Base-by-base conservation (phyloP, 2,797 vertebrate species). In the Percopsis omiscomaycus region DNA sequence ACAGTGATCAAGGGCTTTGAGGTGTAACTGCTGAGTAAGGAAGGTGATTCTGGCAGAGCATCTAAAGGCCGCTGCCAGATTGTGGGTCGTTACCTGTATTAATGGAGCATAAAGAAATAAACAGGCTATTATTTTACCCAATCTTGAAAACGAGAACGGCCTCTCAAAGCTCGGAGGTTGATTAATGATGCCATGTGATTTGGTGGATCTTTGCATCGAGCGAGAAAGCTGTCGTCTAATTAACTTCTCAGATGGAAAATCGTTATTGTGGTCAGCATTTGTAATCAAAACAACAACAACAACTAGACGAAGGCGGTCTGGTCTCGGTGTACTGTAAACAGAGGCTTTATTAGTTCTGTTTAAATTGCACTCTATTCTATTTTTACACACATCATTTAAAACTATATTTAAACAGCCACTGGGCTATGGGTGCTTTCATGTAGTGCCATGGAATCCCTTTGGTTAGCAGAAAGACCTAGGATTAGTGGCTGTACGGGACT, bases 101-200 rank as follows among this genome's bases (percentile, higher is more conserved):
- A 87, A 88, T 86, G 82, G 85, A 53, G 79, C 78, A 61, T 82
- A 64, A 69, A 32, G 71, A 82, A 84, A 77, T 77, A 73, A 84
- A 83, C 77, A 77, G 81, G 59, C 64, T 79, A 83, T 77, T 80
- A 74, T 78, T 77, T 74, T 69, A 63, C 79, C 79, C 77, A 59
- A 77, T 77, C 84, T 88, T 76, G 88, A 83, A 1, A 80, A 69
- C 5, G 49, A 67, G 48, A 78, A 61, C 62, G 32, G 16, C 50
- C 22, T 49, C 27, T 52, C 59, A 42, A 52, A 73, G 72, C 64
- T 10, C 37, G 55, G 12, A 8, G 28, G 62, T 74, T 88, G 79
- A 87, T 83, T 81, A 59, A 86, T 80, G 65, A 16, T 57, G 46
- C 61, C 63, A 45, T 69, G 29, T 32, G n/a, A 22, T 58, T 37